These are phyloP conservation scores for Caerostris darwini DNA, from an alignment of 1,140 invertebrate species.

Conservation along the genomic window DNA sequence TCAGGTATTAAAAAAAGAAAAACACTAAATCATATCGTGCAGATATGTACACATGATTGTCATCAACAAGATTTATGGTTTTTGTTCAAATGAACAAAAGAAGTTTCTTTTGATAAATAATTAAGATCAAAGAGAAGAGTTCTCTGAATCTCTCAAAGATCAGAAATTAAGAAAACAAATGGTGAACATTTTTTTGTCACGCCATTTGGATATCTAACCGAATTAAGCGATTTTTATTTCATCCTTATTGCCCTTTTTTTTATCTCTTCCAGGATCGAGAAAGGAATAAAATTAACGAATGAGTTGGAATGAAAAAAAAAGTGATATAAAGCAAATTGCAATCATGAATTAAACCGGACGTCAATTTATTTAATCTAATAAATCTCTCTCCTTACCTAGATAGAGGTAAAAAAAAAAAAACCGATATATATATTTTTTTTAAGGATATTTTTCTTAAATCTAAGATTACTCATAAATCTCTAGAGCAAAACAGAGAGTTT, in stretches of 20 bases:
- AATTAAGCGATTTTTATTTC: slow-evolving; percentile 35
- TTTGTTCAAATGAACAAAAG: neutral
- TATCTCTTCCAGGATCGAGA: no score
- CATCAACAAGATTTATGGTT: neutral
- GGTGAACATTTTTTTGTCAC: neutral
- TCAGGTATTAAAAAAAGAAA: neutral
- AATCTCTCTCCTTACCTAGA: slow-evolving; percentile 44
- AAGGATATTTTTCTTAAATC: slow-evolving; percentile 19
- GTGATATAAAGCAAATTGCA: neutral
- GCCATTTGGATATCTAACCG: slow-evolving; percentile 1
- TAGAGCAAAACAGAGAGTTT: slow-evolving; percentile 7
- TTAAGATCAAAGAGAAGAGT: neutral
- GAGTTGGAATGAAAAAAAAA: neutral
- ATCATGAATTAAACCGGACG: slow-evolving; percentile 49
- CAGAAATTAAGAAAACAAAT: slow-evolving; percentile 23
- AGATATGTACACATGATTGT: neutral
- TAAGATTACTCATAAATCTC: slow-evolving; percentile 54
- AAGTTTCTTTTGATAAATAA: neutral
- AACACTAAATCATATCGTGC: neutral
- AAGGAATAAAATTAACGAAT: no score
- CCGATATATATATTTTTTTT: slow-evolving; percentile 26
- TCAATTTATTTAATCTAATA: slow-evolving; percentile 73
- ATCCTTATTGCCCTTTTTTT: neutral
- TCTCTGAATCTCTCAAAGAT: neutral
- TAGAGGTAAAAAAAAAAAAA: slow-evolving; percentile 13